Conservation (phyloP, 1,140 invertebrate genomes). For the Bombus difficillimus region DNA sequence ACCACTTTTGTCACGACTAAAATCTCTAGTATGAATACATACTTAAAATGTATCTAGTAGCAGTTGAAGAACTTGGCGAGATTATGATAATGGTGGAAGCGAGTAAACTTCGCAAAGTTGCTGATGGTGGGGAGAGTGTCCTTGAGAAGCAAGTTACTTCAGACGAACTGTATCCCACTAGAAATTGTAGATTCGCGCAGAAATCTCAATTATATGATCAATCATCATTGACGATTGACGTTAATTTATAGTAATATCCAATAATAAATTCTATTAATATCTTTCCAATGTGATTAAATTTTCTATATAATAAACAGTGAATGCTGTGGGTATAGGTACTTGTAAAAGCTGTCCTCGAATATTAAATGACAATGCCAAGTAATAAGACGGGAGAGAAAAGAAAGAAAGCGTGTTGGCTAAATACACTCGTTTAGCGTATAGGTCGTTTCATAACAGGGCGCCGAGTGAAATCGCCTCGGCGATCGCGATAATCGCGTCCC, state of each 20-base stretch:
- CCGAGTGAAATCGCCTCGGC: slow-evolving; percentile 29
- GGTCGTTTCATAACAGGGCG: slow-evolving; percentile 33
- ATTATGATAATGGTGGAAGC: no score
- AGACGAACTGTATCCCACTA: background rate
- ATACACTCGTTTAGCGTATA: slow-evolving; percentile 13
- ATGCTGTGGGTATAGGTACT: background rate
- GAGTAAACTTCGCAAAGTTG: background rate
- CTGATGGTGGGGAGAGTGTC: background rate
- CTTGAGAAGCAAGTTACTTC: background rate
- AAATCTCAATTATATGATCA: background rate
- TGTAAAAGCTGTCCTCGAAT: background rate
- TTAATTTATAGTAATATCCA: background rate
- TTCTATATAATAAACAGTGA: background rate
- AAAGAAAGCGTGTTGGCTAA: slow-evolving; percentile 2
- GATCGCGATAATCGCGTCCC: slow-evolving; percentile 55
- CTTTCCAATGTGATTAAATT: background rate
- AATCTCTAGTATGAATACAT: no score
- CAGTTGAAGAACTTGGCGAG: no score
- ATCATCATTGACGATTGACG: background rate
- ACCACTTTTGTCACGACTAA: no score
- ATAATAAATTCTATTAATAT: background rate
- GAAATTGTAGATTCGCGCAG: background rate
- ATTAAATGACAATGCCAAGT: background rate
- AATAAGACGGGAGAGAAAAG: background rate
- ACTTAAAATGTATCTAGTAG: no score